Base-by-base conservation (phyloP, 2,113 vertebrate genomes). In the Paramisgurnus dabryanus region DNA sequence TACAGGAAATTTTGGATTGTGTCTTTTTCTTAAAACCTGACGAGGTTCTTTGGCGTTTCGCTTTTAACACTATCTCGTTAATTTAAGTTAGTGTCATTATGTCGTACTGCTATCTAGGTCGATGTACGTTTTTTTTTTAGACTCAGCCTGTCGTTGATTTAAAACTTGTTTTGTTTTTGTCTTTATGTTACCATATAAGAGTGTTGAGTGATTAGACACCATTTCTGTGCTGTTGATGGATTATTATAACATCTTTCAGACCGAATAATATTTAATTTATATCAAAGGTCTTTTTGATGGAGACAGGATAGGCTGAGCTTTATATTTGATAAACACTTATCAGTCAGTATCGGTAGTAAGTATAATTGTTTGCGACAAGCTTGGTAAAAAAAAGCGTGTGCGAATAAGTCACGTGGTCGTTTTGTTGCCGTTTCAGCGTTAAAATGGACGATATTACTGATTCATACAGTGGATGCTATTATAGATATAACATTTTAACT, bases 1-100 rank as follows among this genome's bases (percentile, higher is more conserved):
- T 67, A 61, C 55, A 61, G 77, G 67, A 60, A 70, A 69, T 77
- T 69, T 43, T 13, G 57, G 65, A 40, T 69, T 49, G 58, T 67
- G 47, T 1, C 22, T 43, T 49, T 41, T 4, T 18, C 12, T 66
- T 3, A 10, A 22, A 27, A 50, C 17, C 6, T 39, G n/a, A 68
- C 67, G 60, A 18, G 15, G 4, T 41, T 15, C 15, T 74, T 22
- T 2, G 6, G 40, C 6, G 2, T 13, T 7, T 6, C 1, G 8
- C 9, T 53, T 15, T 15, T 13, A 53, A 53, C 10, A 53, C 22
- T 22, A 4, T 15, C 8, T 15, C 8, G 49, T 50, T 50, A 50
- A 12, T 34, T 2, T 17, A 40, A 40, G 27, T 34, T n/a, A n/a
- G 10, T n/a, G 27, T 6, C 7, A 40, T n/a, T 55, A 1, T 53